phyloP scores from a whole-genome alignment of 2,888 invertebrate genomes.

The Chorisops tibialis region DNA sequence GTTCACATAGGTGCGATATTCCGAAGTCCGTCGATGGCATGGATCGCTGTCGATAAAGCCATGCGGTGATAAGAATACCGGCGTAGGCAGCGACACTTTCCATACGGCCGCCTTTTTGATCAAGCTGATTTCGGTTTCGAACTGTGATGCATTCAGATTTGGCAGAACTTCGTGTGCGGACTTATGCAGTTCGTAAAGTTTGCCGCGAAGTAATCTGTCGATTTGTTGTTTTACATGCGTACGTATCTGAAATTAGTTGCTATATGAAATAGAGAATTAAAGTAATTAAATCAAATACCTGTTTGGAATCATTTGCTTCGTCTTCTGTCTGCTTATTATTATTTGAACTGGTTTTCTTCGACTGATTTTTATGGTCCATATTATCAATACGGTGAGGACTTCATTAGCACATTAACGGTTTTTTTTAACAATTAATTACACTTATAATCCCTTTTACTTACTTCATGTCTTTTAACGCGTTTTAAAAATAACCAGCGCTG shows the following conservation, averaged over 20 bases:
- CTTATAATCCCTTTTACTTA: too few relatives aligned
- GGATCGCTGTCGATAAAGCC: slow-evolving; percentile 35
- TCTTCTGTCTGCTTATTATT: too few relatives aligned
- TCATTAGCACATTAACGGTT: too few relatives aligned
- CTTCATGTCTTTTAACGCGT: too few relatives aligned
- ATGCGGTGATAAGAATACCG: slow-evolving; percentile 35
- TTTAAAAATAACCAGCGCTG: too few relatives aligned
- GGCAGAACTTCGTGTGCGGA: background rate
- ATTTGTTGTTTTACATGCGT: background rate
- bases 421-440: too few relatives aligned
- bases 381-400: too few relatives aligned
- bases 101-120: background rate
- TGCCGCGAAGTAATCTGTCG: background rate
- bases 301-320: too few relatives aligned
- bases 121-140: background rate
- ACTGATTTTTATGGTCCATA: too few relatives aligned
- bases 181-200: background rate
- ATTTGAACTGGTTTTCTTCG: too few relatives aligned
- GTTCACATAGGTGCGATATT: slow-evolving; percentile 24
- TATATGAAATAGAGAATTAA: too few relatives aligned
- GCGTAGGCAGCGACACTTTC: slow-evolving; percentile 31
- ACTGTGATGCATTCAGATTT: slow-evolving; percentile 2
- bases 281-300: too few relatives aligned
- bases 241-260: background rate
- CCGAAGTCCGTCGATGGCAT: slow-evolving; percentile 36